phyloP scores from a whole-genome alignment of 1,140 invertebrate species.

The Eriocheir sinensis region DNA sequence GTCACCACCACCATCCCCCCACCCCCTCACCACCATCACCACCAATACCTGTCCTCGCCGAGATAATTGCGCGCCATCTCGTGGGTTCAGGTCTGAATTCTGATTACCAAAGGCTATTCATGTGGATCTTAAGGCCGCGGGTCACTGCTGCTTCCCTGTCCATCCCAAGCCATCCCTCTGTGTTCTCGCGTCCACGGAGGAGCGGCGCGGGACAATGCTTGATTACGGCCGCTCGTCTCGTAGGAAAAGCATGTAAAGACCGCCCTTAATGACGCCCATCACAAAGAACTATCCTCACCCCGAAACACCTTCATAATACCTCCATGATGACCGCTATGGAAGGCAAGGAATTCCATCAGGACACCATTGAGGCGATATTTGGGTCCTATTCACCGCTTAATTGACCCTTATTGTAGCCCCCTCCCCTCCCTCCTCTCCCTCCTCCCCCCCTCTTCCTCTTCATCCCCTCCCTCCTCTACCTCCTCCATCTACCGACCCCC shows the following conservation, averaged over 20 bases:
- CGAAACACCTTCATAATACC: slow-evolving; percentile 73
- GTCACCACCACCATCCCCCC: not conserved
- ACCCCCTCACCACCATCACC: not conserved
- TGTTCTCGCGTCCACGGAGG: slow-evolving; percentile 9
- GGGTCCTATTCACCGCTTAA: slow-evolving; percentile 77
- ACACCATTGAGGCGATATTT: slow-evolving; percentile 77
- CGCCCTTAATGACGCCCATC: slow-evolving; percentile 48
- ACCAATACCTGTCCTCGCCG: slow-evolving; percentile 24
- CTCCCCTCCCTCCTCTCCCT: not conserved
- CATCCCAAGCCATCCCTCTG: not conserved
- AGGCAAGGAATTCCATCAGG: slow-evolving; percentile 77
- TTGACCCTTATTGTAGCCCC: slow-evolving; percentile 75
- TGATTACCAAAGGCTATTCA: not conserved
- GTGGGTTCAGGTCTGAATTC: slow-evolving; percentile 44
- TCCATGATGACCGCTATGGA: slow-evolving; percentile 74
- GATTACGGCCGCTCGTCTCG: slow-evolving; percentile 61
- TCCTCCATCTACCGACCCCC: not conserved
- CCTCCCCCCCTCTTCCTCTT: slow-evolving; percentile 19
- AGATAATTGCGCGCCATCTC: slow-evolving; percentile 56
- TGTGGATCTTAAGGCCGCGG: not conserved
- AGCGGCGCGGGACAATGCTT: not conserved
- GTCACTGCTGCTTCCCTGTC: slow-evolving; percentile 9
- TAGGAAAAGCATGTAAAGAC: slow-evolving; percentile 34
- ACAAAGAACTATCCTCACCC: slow-evolving; percentile 47
- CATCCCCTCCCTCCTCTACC: not conserved